phyloP scores from a whole-genome alignment of 2,888 invertebrate species.

The Oscheius sp. region DNA sequence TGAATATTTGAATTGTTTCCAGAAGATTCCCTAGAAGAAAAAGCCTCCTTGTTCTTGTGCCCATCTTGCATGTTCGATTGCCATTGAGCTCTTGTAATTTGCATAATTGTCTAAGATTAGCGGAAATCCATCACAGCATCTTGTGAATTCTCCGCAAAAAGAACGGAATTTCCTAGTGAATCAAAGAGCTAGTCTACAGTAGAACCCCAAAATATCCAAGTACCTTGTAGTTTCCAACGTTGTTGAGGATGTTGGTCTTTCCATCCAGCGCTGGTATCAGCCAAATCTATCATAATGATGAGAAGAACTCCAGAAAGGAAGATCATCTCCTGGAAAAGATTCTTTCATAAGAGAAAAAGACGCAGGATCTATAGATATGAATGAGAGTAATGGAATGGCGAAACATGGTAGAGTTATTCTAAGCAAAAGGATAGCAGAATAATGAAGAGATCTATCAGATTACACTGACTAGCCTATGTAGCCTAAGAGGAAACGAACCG shows the following conservation, averaged over 20 bases:
- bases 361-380: no score
- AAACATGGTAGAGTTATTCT: no score
- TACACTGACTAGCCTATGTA: constrained; percentile 1
- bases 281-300: not conserved
- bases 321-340: not conserved
- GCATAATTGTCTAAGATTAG: constrained; percentile 24
- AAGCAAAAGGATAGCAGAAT: not conserved
- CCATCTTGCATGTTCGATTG: not conserved
- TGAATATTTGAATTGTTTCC: no score
- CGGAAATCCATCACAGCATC: not conserved
- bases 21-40: not conserved
- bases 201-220: not conserved
- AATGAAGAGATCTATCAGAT: constrained; percentile 6
- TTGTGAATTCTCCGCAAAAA: not conserved
- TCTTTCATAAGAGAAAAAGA: not conserved
- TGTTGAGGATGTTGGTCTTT: constrained; percentile 53
- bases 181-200: not conserved
- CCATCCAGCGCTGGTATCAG: constrained; percentile 30
- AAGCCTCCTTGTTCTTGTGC: not conserved
- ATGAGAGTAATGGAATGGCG: no score
- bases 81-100: constrained; percentile 16
- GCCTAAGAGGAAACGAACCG: not conserved
- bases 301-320: not conserved
- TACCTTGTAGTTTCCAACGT: constrained; percentile 35
- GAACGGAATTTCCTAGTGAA: not conserved